Conservation (phyloP, 2,113 vertebrate genomes). For the Rhadina sibilatrix region DNA sequence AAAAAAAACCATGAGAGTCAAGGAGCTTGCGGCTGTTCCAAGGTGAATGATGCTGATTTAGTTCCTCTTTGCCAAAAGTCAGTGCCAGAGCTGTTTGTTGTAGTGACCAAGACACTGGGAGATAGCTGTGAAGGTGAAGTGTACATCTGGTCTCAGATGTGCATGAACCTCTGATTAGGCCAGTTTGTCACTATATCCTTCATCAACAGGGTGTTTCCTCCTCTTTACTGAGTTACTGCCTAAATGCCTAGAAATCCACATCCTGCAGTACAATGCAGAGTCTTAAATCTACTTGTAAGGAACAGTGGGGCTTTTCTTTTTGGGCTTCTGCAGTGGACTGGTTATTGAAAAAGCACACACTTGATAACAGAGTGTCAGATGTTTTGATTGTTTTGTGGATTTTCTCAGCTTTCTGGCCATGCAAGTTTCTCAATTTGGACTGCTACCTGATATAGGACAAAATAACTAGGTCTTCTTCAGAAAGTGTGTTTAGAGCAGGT, state of each 20-base stretch:
- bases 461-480: not conserved
- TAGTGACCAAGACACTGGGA: conserved; percentile 54
- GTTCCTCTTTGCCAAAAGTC: conserved; percentile 58
- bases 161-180: not conserved
- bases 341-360: not conserved
- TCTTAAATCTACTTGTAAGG: not conserved
- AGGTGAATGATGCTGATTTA: conserved; percentile 64
- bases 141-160: conserved; percentile 41
- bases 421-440: not conserved
- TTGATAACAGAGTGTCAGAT: not conserved
- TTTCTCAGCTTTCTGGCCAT: not conserved
- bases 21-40: conserved; percentile 47
- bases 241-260: not conserved
- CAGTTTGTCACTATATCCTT: conserved; percentile 45
- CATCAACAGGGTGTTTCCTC: not conserved
- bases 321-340: not conserved
- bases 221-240: not conserved
- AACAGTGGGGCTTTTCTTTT: not conserved
- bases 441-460: accelerated
- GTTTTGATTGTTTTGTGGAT: not conserved
- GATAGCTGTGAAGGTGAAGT: conserved; percentile 59
- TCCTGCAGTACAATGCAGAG: not conserved
- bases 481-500: not conserved
- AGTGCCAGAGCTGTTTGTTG: conserved; percentile 43
- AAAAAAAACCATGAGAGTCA: not conserved